phyloP scores from a whole-genome alignment of 30 jellyfish, hydroid and myxozoan species.

The Turritopsis dohrnii region DNA sequence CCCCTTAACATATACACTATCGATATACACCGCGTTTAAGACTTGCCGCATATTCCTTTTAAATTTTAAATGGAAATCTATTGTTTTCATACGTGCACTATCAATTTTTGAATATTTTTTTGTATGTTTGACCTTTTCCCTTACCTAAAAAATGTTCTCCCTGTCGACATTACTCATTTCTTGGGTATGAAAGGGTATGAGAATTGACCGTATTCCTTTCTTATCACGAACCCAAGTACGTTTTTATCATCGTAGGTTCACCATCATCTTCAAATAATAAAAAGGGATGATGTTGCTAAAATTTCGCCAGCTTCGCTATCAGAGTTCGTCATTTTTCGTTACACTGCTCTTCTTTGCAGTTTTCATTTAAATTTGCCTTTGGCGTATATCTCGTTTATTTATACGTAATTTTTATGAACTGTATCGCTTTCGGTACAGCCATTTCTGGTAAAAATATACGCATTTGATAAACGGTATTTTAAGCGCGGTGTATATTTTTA shows the following conservation, averaged over 20 bases:
- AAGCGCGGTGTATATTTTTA: background rate
- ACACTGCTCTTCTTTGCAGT: background rate
- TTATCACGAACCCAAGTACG: background rate
- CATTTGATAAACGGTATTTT: background rate
- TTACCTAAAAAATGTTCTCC: background rate
- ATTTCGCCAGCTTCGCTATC: background rate
- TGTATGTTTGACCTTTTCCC: background rate
- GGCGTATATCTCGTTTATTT: background rate
- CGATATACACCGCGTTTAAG: too few relatives aligned
- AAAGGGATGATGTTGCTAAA: background rate
- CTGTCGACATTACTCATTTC: background rate
- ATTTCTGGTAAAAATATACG: background rate
- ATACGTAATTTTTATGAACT: background rate
- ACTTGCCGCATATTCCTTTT: too few relatives aligned
- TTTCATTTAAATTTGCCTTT: background rate
- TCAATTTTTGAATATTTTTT: too few relatives aligned
- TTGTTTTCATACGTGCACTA: too few relatives aligned
- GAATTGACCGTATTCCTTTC: background rate
- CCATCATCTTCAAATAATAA: background rate
- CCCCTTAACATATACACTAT: too few relatives aligned
- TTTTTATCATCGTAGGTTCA: background rate
- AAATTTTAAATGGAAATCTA: too few relatives aligned
- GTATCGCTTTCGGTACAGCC: background rate
- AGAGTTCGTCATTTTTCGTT: background rate
- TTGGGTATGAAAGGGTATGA: background rate